Percentiles rank a stretch among this genome's conserved stretches.
phyloP scores from a whole-genome alignment of 2,888 invertebrate genomes.

The Buathra laborator region DNA sequence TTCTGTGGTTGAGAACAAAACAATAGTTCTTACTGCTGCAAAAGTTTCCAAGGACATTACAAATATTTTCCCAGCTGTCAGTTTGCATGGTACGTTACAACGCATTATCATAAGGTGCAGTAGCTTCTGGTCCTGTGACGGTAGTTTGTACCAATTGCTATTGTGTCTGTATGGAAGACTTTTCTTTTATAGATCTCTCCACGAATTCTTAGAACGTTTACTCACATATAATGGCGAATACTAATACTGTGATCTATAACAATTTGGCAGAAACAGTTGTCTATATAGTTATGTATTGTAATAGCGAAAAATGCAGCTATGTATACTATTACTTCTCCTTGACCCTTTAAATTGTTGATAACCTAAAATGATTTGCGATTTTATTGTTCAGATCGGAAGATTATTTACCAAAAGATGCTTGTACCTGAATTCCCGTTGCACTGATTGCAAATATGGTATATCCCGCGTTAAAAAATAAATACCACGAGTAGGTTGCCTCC shows the following conservation, averaged over 20 bases:
- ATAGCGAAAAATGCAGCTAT: background rate
- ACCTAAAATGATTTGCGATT: background rate
- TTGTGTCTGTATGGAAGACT: background rate
- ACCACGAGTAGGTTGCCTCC: background rate
- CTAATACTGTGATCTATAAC: background rate
- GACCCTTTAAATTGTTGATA: background rate
- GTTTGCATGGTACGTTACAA: background rate
- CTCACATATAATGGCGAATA: background rate
- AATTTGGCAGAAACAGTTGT: background rate
- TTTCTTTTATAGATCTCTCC: background rate
- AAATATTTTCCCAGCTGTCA: background rate
- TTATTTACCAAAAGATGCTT: background rate
- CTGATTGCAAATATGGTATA: background rate
- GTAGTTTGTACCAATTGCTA: background rate
- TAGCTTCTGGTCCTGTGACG: background rate
- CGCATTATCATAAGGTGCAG: background rate
- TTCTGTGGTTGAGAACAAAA: background rate
- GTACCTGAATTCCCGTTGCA: background rate
- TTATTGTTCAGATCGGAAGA: background rate
- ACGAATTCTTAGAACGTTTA: background rate
- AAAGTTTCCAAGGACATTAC: background rate
- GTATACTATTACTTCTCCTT: background rate
- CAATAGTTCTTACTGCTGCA: background rate
- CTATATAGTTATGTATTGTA: background rate
- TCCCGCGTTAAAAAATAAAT: background rate